Conservation (phyloP, 2,113 vertebrate species). For the Equus przewalskii region DNA sequence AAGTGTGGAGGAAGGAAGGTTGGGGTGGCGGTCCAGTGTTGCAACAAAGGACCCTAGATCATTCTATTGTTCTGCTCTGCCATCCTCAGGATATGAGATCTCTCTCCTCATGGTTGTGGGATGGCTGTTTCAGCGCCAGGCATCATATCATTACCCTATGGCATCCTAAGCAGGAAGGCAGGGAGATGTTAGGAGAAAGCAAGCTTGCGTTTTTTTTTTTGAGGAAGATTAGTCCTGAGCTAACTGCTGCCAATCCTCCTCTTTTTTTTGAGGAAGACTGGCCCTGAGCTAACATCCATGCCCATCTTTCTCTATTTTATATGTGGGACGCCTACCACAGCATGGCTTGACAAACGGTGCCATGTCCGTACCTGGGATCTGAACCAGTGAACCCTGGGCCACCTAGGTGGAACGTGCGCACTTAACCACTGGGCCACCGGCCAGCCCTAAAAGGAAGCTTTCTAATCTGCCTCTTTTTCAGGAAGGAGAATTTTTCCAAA, state of each 20-base stretch:
- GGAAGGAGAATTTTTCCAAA: slow-evolving; percentile 12
- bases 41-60: neutral
- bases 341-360: too few species aligned
- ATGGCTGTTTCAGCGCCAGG: neutral
- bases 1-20: neutral
- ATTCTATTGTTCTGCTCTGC: neutral
- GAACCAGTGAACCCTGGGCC: too few species aligned
- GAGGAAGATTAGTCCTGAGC: too few species aligned
- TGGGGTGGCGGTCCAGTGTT: neutral
- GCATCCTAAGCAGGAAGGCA: neutral
- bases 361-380: too few species aligned
- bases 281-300: too few species aligned
- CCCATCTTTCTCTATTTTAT: too few species aligned
- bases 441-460: neutral
- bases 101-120: neutral
- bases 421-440: too few species aligned
- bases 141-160: neutral
- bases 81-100: neutral
- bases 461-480: neutral
- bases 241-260: too few species aligned
- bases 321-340: too few species aligned
- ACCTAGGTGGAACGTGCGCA: too few species aligned
- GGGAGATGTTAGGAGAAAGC: neutral
- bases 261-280: too few species aligned
- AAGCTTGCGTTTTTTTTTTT: too few species aligned